Conservation (phyloP, 2,888 invertebrate species). For the Drosophila leonis region DNA sequence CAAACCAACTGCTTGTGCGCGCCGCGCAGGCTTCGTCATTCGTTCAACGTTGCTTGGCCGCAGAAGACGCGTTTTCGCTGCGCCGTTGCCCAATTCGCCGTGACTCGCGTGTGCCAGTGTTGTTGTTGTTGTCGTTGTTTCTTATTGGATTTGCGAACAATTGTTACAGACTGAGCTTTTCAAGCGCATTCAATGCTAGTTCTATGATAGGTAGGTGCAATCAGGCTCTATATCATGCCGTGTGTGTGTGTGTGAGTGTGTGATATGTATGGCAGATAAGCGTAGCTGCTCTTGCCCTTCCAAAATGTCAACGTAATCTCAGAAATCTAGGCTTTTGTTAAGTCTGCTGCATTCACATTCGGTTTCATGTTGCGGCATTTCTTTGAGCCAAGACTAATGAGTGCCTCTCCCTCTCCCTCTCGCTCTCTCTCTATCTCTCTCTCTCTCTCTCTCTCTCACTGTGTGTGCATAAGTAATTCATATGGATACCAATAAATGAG, state of each 20-base stretch:
- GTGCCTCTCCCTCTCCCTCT: not conserved
- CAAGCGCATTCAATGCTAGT: conserved; percentile 28
- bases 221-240: conserved; percentile 9
- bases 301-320: conserved; percentile 70
- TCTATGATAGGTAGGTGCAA: conserved; percentile 65
- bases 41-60: conserved; percentile 51
- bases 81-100: conserved; percentile 11
- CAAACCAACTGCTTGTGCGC: conserved; percentile 16
- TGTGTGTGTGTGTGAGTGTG: conserved; percentile 24
- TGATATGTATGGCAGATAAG: conserved; percentile 53
- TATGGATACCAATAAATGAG: conserved; percentile 69
- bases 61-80: conserved; percentile 52
- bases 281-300: conserved; percentile 47
- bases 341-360: conserved; percentile 33
- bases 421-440: not conserved
- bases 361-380: conserved; percentile 42
- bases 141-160: conserved; percentile 15
- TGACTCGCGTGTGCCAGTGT: conserved; percentile 3
- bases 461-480: conserved; percentile 47
- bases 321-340: conserved; percentile 71
- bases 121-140: conserved; percentile 2
- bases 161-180: conserved; percentile 7
- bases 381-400: conserved; percentile 46
- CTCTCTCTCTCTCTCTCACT: not conserved
- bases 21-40: conserved; percentile 37